phyloP scores from a whole-genome alignment of 2,888 invertebrate genomes.

The Eumerus sabulonum region DNA sequence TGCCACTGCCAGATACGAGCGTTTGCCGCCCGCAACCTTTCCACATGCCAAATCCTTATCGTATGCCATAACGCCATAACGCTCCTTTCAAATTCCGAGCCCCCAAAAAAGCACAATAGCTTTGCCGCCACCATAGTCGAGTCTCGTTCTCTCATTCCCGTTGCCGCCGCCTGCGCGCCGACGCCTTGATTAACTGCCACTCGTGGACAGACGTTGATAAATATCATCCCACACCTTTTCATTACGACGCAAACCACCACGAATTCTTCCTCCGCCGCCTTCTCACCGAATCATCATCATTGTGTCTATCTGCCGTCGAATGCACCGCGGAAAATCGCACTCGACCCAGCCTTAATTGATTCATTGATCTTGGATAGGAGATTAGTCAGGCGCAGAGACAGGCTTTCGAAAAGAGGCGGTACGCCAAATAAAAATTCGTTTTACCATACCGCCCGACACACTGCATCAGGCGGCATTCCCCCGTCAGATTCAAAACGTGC shows the following conservation, averaged over 20 bases:
- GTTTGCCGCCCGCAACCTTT: neutral
- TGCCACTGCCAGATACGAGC: constrained; percentile 47
- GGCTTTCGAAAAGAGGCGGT: constrained; percentile 65
- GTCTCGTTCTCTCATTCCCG: no score
- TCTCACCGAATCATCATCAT: no score
- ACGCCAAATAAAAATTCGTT: constrained; percentile 49
- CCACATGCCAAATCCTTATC: constrained; percentile 41
- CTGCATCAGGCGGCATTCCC: constrained; percentile 44
- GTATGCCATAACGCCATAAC: neutral
- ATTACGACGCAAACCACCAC: constrained; percentile 28
- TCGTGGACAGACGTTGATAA: constrained; percentile 74
- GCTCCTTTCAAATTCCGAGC: constrained; percentile 57
- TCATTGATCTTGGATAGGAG: constrained; percentile 64
- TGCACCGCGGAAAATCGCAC: constrained; percentile 46
- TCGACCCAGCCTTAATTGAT: constrained; percentile 59
- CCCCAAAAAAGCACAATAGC: no score
- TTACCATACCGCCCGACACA: constrained; percentile 20
- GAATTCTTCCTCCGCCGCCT: no score
- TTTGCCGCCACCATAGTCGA: constrained; percentile 29
- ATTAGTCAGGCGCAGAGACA: constrained; percentile 58
- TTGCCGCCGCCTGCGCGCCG: neutral
- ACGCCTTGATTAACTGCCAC: constrained; percentile 68
- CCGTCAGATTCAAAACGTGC: constrained; percentile 44
- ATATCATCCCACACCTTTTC: constrained; percentile 75
- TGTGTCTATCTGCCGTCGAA: constrained; percentile 8